phyloP scores from a whole-genome alignment of 37 sponge, comb jelly and placozoan genomes.

The Halisarca cf. caerulea region DNA sequence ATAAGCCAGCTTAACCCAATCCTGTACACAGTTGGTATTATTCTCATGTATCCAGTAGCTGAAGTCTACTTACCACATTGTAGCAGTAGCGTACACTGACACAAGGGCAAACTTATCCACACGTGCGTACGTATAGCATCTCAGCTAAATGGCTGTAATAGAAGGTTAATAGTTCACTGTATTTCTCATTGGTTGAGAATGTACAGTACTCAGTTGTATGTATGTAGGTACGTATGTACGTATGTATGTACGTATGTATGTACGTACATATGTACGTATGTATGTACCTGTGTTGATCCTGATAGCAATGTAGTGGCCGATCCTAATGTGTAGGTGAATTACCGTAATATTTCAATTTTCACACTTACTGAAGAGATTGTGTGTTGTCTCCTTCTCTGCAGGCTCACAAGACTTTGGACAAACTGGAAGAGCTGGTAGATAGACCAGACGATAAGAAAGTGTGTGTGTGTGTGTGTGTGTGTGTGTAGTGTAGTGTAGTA shows the following conservation, averaged over 20 bases:
- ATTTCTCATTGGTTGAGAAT: neutral
- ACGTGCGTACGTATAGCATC: too few relatives aligned
- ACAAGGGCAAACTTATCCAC: too few relatives aligned
- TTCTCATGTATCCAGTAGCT: too few relatives aligned
- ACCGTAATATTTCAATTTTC: neutral
- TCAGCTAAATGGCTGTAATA: too few relatives aligned
- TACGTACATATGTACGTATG: neutral
- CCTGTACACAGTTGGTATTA: too few relatives aligned
- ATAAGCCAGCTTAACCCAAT: too few relatives aligned
- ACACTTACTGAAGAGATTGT: too few relatives aligned
- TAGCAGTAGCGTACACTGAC: too few relatives aligned
- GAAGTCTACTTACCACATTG: too few relatives aligned
- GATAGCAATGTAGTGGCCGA: neutral
- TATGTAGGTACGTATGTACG: neutral
- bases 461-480: too few relatives aligned
- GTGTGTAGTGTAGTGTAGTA: too few relatives aligned
- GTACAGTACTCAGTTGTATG: neutral
- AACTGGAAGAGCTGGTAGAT: constrained; percentile 59
- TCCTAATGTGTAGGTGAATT: neutral
- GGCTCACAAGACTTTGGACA: constrained; percentile 67
- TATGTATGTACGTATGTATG: constrained; percentile 17
- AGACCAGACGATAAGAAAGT: constrained; percentile 55
- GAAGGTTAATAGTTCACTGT: too few relatives aligned
- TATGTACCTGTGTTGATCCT: neutral
- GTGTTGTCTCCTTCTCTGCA: neutral